Evolutionary conservation across 2,797 vertebrate species (phyloP), one percentile per base, ranked within the genome.

Genomic region (Arrhamphus sclerolepis): DNA sequence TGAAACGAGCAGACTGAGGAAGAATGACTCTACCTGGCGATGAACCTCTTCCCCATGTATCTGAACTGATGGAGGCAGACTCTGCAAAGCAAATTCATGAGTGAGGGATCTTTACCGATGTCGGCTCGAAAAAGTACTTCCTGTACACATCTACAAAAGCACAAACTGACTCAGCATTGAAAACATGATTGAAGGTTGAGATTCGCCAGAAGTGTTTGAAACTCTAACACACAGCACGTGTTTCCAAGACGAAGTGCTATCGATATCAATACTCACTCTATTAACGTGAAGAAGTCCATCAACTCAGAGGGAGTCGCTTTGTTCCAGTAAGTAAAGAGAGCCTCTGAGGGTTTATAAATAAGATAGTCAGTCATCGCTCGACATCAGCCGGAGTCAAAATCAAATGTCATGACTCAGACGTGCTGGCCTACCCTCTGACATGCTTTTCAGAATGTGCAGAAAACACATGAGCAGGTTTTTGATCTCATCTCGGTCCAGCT

Each of bases 51-150:
- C 24, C 98, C 98, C 96, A 98, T 96, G 87, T 99, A 99, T 87
- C 96, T 94, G 88, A 99, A 99, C 92, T 99, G 98, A 89, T 98
- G 94, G 8, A 99, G 90, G 82, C 96, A 99, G 16, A 99, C 94
- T 89, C 98, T 99, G 94, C 19, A 78, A 74, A 43, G 85, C 7
- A 86, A 59, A 61, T 24, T 31, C 11, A 29, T 5, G 53, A 46
- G 49, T 16, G 6, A 42, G 21, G 5, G 2, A 6, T 9, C 7
- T n/a, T 42, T 51, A 51, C 11, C 49, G 7, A 16, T 26, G 3
- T 26, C 24, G 6, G 24, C 3, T 26, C n/a, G n/a, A n/a, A n/a
- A n/a, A n/a, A n/a, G n/a, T 16, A 14, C 14, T 14, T 38, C 13
- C 34, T 38, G 34, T 14, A 28, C 17, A 52, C 4, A 21, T 4